Conservation (phyloP, 2,888 invertebrate species). For the Tipula vernalis region DNA sequence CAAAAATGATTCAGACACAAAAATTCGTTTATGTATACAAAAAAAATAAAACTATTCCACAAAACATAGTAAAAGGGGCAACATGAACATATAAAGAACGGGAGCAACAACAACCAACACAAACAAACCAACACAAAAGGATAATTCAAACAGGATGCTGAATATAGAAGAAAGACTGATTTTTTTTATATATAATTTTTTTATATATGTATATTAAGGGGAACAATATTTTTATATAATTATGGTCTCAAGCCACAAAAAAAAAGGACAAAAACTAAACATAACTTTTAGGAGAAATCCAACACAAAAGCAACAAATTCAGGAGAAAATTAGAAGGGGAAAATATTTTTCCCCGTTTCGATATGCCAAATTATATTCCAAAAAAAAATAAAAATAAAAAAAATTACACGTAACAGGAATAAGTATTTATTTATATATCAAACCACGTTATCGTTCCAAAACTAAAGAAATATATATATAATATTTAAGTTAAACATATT, state of each 20-base stretch:
- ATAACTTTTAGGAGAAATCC: not conserved
- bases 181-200: not conserved
- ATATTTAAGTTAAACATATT: not conserved
- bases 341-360: not conserved
- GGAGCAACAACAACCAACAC: not conserved
- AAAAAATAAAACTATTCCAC: not conserved
- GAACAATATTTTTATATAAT: not conserved
- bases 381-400: not conserved
- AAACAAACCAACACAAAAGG: not conserved
- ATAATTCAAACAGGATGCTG: not conserved
- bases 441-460: not conserved
- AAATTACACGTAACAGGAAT: not conserved
- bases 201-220: not conserved
- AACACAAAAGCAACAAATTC: not conserved
- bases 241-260: not conserved
- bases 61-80: not conserved
- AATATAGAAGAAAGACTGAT: not conserved
- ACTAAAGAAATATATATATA: not conserved
- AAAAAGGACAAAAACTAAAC: not conserved
- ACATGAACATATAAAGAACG: not conserved
- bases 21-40: not conserved
- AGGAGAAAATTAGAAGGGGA: not conserved
- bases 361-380: not conserved
- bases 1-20: not conserved
- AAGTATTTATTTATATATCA: not conserved